A percentile compares a stretch with the other conserved stretches of the same genome.
These are phyloP conservation scores for Rhegmatorhina hoffmannsi DNA, from an alignment of 2,113 vertebrate species.

Conservation along the genomic window DNA sequence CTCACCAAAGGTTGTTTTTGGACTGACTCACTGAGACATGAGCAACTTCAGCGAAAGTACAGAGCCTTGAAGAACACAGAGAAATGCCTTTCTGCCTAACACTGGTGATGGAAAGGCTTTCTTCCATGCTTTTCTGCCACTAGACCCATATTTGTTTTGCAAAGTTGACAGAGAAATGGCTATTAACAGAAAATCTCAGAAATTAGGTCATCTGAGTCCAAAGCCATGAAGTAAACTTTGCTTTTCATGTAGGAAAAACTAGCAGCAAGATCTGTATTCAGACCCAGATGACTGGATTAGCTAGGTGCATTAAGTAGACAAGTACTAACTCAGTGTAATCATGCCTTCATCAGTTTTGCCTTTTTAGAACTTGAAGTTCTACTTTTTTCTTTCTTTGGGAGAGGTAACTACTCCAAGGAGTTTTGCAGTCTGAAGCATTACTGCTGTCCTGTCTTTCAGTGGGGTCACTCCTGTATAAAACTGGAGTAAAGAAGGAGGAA, in stretches of 20 bases:
- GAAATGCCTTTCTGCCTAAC: not conserved
- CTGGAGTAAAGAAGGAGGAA: not conserved
- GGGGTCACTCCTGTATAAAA: not conserved
- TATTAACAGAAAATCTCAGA: slow-evolving; percentile 15
- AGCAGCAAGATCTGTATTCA: not conserved
- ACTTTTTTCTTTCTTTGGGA: not conserved
- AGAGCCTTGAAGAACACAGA: not conserved
- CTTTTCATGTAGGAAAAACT: not conserved
- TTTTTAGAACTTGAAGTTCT: not conserved
- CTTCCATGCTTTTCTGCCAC: not conserved
- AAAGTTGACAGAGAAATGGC: not conserved
- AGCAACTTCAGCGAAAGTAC: slow-evolving; percentile 4
- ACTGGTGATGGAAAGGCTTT: not conserved
- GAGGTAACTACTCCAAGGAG: not conserved
- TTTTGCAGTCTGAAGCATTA: not conserved
- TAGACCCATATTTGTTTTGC: not conserved
- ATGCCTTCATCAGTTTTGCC: not conserved
- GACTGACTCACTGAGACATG: not conserved
- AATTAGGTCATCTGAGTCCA: not conserved
- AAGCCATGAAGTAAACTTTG: not conserved
- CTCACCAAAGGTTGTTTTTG: not conserved
- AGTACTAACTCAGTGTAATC: not conserved
- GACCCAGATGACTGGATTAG: not conserved
- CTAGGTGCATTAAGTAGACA: not conserved
- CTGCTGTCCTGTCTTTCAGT: not conserved